Percentiles rank a stretch among this genome's conserved stretches.
These are phyloP conservation scores for Garra rufa DNA, from an alignment of 2,113 vertebrate genomes.

Conservation along the genomic window DNA sequence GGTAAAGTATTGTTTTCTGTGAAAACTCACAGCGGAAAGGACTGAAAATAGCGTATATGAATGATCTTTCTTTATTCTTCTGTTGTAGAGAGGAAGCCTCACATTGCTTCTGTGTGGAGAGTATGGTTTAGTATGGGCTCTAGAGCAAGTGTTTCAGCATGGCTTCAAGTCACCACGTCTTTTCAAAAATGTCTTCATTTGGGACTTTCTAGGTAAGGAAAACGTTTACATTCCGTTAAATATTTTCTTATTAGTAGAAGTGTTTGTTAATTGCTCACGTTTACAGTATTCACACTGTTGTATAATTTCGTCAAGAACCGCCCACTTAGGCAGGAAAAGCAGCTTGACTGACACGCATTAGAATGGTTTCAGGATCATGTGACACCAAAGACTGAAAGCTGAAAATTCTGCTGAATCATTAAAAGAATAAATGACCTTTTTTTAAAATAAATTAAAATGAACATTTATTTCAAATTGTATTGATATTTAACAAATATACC, in stretches of 20 bases:
- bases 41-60: not conserved
- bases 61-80: slow-evolving; percentile 4
- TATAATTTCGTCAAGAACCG: not conserved
- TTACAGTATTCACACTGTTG: not conserved
- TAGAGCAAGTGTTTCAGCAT: slow-evolving; percentile 97
- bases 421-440: not conserved
- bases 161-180: slow-evolving; percentile 96
- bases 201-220: slow-evolving; percentile 92
- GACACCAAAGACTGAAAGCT: not conserved
- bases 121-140: slow-evolving; percentile 92
- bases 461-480: not conserved
- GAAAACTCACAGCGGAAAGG: not conserved
- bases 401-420: not conserved
- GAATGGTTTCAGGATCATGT: not conserved
- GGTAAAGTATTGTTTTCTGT: slow-evolving; percentile 76
- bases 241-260: not conserved
- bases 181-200: slow-evolving; percentile 99
- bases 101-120: slow-evolving; percentile 95
- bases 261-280: not conserved
- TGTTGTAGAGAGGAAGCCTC: slow-evolving; percentile 86
- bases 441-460: not conserved
- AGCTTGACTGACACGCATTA: not conserved
- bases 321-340: not conserved
- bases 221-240: not conserved
- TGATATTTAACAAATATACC: not conserved